phyloP scores from a whole-genome alignment of 2,113 vertebrate genomes.

The Neomonachus schauinslandi region DNA sequence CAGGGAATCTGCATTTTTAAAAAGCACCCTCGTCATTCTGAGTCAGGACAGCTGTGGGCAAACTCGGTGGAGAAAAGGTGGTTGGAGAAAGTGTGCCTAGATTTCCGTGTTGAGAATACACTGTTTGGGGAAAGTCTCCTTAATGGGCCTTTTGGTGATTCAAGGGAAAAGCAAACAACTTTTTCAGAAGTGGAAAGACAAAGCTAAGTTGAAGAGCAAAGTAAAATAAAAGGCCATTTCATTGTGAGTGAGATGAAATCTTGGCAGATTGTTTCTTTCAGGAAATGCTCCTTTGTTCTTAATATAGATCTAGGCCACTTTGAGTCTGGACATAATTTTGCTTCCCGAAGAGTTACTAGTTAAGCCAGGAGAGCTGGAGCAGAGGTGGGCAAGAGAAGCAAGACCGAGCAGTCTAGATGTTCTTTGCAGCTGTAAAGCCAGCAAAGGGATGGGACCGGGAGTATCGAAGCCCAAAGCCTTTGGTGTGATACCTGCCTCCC shows the following conservation, averaged over 20 bases:
- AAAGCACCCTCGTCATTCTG: not conserved
- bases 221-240: not conserved
- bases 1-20: not conserved
- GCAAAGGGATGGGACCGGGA: not conserved
- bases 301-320: not conserved
- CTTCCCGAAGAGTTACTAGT: not conserved
- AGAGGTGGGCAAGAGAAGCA: not conserved
- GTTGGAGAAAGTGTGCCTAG: not conserved
- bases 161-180: not conserved
- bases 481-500: not conserved
- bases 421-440: not conserved
- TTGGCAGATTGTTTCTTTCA: slow-evolving; percentile 20
- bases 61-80: not conserved
- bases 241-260: not conserved
- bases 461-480: not conserved
- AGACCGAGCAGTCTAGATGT: not conserved
- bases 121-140: not conserved
- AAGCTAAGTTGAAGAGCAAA: not conserved
- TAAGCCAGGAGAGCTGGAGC: not conserved
- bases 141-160: not conserved
- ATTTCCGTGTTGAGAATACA: not conserved
- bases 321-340: not conserved
- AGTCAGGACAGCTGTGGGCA: not conserved
- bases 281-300: slow-evolving; percentile 42
- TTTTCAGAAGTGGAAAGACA: slow-evolving; percentile 9